phyloP scores from a whole-genome alignment of 2,113 vertebrate genomes.

The Peucedramus taeniatus region DNA sequence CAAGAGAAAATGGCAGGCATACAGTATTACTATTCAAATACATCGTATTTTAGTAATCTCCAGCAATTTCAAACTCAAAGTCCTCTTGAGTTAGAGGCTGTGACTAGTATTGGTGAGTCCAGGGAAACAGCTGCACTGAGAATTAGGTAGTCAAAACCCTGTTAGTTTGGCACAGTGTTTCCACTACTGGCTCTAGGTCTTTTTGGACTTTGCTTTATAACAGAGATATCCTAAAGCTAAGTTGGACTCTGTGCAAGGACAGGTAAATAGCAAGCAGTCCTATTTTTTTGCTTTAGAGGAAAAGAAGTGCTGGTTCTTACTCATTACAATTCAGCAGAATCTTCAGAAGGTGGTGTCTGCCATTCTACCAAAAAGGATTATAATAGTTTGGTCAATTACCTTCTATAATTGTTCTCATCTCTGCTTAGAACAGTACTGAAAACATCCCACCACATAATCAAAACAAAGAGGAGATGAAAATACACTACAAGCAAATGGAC shows the following conservation, averaged over 20 bases:
- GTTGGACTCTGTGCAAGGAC: background rate
- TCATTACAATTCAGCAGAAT: background rate
- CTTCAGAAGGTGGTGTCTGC: background rate
- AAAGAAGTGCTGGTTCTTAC: background rate
- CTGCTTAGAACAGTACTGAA: background rate
- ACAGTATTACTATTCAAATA: background rate
- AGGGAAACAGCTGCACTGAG: background rate
- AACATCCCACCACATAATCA: background rate
- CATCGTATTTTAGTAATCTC: background rate
- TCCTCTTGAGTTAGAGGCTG: background rate
- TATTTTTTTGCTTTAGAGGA: background rate
- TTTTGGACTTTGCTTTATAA: background rate
- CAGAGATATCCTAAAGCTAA: background rate
- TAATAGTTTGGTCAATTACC: background rate
- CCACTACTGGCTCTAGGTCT: background rate
- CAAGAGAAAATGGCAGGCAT: background rate
- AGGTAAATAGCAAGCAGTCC: background rate
- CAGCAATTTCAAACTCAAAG: background rate
- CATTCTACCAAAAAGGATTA: background rate
- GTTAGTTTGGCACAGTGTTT: background rate
- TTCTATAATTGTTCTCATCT: background rate
- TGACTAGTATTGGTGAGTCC: background rate
- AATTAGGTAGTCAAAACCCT: background rate
- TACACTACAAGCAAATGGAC: background rate
- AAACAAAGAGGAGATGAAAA: background rate